Evolutionary conservation across 2,888 invertebrate species (phyloP).

Genomic region (Spilosoma lubricipeda): DNA sequence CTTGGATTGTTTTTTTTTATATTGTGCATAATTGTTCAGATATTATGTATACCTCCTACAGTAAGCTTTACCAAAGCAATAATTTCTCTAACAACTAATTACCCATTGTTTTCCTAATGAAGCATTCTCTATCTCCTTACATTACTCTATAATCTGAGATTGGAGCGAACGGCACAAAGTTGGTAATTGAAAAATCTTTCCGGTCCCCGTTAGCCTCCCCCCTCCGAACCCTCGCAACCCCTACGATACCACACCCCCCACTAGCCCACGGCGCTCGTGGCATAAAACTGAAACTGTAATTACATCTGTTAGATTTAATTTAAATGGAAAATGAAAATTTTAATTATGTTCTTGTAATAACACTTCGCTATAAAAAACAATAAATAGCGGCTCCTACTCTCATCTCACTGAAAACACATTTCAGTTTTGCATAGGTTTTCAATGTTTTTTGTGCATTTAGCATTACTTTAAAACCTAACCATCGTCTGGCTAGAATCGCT

Average conservation of each 20-base stretch:
- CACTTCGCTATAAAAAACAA: not conserved
- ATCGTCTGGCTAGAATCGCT: not conserved
- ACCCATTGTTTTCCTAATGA: conserved; percentile 16
- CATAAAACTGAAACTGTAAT: conserved; percentile 63
- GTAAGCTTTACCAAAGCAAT: not conserved
- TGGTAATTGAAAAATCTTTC: conserved; percentile 85
- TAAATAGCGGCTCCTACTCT: too few species aligned
- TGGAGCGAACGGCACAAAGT: conserved; percentile 81
- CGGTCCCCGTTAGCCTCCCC: conserved; percentile 50
- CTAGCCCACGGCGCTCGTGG: conserved; percentile 33
- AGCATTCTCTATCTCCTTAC: conserved; percentile 25
- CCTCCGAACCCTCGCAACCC: conserved; percentile 31
- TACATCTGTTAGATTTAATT: conserved; percentile 57
- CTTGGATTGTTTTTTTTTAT: too few species aligned
- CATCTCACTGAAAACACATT: not conserved
- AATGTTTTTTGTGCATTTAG: not conserved
- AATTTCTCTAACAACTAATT: not conserved
- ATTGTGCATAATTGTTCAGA: not conserved
- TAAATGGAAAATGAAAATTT: not conserved
- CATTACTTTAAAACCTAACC: not conserved
- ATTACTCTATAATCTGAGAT: conserved; percentile 72
- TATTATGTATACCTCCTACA: not conserved
- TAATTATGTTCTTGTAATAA: not conserved
- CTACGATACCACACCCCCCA: conserved; percentile 24
- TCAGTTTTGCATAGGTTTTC: not conserved